Evolutionary conservation across 2,888 invertebrate genomes (phyloP), one percentile per base, ranked within the genome.

Genomic region (Cosmia pyralina): DNA sequence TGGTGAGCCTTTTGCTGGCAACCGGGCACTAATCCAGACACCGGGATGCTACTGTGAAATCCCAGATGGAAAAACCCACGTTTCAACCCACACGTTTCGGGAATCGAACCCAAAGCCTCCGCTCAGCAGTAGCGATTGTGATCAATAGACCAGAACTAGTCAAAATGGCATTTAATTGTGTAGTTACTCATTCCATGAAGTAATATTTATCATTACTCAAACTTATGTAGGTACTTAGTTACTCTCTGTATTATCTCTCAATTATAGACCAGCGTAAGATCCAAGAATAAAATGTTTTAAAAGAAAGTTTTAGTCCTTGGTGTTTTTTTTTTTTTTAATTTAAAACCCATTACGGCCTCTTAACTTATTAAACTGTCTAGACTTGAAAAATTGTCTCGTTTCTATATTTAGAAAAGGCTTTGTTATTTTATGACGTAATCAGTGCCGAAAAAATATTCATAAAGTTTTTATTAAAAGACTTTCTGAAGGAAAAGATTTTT

Each of bases 281-380:
- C 0, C 44, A 46, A 46, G n/a, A 22, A 15, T 22, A 7, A 50
- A n/a, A 63, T 1, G 7, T n/a, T 28, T 5, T n/a, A 53, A n/a
- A 41, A 34, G 6, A 53, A 52, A 67, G 19, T 64, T 53, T 48
- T 5, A 48, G 13, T 28, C 15, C 28, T 28, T 22, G n/a, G 57
- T 15, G 8, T 44, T 34, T 41, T n/a, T 69, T 69, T 69, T 69
- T 38, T 48, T 59, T 64, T 68, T 50, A 57, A 71, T 64, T 60
- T 50, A 19, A 41, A 67, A 34, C 19, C 38, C 67, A 75, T 72
- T 77, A 73, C 11, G 34, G 17, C 17, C n/a, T 55, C 11, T 46
- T 1, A 17, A 65, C 38, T 65, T 73, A 67, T 67, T 57, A 66
- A 69, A 74, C 34, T 70, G 58, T 74, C 72, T 68, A 79, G 71